Percentiles rank a stretch among this genome's conserved stretches.
Conservation (phyloP, 2,888 invertebrate genomes). For the Tenthredo mesomela region DNA sequence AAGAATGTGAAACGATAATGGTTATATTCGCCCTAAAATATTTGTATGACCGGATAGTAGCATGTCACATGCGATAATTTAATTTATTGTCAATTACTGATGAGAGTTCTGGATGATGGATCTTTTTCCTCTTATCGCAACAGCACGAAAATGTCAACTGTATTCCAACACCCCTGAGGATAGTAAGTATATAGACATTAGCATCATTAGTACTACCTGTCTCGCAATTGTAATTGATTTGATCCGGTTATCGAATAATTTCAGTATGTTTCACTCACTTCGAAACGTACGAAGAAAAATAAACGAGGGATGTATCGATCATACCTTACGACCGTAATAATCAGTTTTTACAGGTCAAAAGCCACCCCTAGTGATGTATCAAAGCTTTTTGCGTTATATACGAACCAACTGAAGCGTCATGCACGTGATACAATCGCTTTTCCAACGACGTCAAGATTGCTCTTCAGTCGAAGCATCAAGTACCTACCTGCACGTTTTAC, state of each 20-base stretch:
- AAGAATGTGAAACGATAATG: background rate
- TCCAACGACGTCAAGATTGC: background rate
- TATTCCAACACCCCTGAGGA: background rate
- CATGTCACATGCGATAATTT: background rate
- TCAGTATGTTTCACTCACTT: background rate
- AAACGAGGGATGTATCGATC: background rate
- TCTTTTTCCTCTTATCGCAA: slow-evolving; percentile 1
- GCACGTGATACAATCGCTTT: slow-evolving; percentile 19
- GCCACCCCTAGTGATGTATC: background rate
- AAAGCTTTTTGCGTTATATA: background rate
- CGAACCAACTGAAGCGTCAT: background rate
- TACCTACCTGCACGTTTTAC: slow-evolving; percentile 14
- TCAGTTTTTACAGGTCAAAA: background rate
- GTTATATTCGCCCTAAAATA: background rate
- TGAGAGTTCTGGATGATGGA: slow-evolving; percentile 7
- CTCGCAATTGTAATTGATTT: slow-evolving; percentile 2
- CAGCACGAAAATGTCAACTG: background rate
- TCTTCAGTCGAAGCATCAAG: slow-evolving; percentile 19
- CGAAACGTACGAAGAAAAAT: background rate
- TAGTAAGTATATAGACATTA: background rate
- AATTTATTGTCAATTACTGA: slow-evolving; percentile 24
- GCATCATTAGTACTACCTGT: background rate
- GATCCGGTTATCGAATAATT: background rate
- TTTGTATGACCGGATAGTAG: background rate
- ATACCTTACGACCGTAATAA: background rate